A percentile compares a stretch with the other conserved stretches of the same genome.
These are phyloP conservation scores for Danaus plexippus DNA, from an alignment of 1,140 invertebrate genomes.

Conservation along the genomic window DNA sequence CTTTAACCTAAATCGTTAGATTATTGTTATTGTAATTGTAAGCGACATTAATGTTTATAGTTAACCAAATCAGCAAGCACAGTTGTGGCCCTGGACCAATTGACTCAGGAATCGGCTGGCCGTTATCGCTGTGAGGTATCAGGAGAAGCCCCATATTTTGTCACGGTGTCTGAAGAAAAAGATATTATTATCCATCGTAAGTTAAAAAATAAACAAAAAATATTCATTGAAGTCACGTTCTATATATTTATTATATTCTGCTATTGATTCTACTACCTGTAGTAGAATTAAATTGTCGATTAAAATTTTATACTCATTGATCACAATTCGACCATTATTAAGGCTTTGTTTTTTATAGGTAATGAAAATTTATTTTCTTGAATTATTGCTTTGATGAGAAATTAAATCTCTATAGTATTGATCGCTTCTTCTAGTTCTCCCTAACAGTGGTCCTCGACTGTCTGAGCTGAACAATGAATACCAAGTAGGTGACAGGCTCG, in stretches of 20 bases:
- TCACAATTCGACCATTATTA: no score
- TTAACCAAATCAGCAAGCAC: slow-evolving; percentile 36
- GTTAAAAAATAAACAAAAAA: slow-evolving; percentile 36
- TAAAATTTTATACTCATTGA: no score
- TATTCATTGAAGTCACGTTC: no score
- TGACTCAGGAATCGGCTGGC: slow-evolving; percentile 66
- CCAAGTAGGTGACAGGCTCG: slow-evolving; percentile 80
- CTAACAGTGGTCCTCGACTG: slow-evolving; percentile 82
- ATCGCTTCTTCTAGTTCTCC: slow-evolving; percentile 76
- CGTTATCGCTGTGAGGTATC: slow-evolving; percentile 89
- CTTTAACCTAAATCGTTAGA: no score
- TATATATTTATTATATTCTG: no score
- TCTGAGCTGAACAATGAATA: slow-evolving; percentile 81
- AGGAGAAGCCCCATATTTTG: slow-evolving; percentile 85
- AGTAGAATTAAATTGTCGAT: no score
- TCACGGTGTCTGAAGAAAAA: slow-evolving; percentile 82
- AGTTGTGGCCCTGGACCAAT: slow-evolving; percentile 35
- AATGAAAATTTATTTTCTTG: no score
- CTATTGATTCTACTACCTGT: no score
- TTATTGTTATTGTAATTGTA: no score
- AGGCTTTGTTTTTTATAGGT: not conserved
- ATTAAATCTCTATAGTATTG: no score
- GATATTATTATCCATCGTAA: slow-evolving; percentile 86
- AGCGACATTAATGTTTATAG: slow-evolving; percentile 13
- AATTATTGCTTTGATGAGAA: slow-evolving; percentile 9